phyloP scores from a whole-genome alignment of 2,797 vertebrate genomes.

The Helicolenus hilgendorfi region DNA sequence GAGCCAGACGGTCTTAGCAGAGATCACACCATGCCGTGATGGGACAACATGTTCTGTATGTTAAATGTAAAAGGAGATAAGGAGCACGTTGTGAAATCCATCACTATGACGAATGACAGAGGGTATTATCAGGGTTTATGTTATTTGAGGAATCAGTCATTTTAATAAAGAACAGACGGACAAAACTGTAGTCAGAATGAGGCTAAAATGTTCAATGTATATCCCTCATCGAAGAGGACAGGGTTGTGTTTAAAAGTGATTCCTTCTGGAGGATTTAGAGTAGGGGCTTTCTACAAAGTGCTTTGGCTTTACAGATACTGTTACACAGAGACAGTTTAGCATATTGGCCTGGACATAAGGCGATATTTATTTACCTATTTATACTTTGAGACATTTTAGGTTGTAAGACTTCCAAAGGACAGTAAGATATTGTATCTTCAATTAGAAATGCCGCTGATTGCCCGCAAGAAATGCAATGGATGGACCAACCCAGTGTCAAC shows the following conservation, averaged over 20 bases:
- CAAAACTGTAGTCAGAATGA: not conserved
- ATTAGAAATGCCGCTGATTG: not conserved
- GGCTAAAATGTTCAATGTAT: not conserved
- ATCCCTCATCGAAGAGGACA: not conserved
- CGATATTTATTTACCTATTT: not conserved
- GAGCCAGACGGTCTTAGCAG: not conserved
- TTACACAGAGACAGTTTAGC: not conserved
- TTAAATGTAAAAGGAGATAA: not conserved
- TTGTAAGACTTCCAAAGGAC: not conserved
- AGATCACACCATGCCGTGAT: not conserved
- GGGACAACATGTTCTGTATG: not conserved
- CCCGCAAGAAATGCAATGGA: not conserved
- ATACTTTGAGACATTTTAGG: not conserved
- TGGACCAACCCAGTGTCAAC: no score
- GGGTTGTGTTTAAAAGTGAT: slow-evolving; percentile 15
- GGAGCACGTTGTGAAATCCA: not conserved
- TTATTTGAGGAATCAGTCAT: not conserved
- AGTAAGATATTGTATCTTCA: not conserved
- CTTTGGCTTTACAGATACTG: not conserved
- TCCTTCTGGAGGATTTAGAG: slow-evolving; percentile 5
- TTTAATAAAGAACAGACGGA: slow-evolving; percentile 39
- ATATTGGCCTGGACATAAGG: not conserved
- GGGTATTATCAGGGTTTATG: not conserved
- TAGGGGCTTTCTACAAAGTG: not conserved
- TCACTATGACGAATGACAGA: slow-evolving; percentile 17